phyloP scores from a whole-genome alignment of 2,113 vertebrate genomes.

The Ahaetulla prasina region DNA sequence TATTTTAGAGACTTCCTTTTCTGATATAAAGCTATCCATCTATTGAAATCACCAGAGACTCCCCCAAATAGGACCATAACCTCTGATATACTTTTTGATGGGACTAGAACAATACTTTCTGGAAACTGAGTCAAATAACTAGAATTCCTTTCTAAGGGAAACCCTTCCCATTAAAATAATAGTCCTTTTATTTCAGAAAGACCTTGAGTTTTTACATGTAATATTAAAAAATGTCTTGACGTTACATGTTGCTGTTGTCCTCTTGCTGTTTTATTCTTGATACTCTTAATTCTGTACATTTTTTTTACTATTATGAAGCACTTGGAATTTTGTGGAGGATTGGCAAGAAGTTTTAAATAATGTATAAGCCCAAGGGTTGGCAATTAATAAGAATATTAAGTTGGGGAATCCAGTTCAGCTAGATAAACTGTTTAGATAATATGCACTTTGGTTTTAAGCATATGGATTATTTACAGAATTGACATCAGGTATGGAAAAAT shows the following conservation, averaged over 20 bases:
- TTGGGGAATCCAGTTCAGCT: neutral
- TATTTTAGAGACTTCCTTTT: neutral
- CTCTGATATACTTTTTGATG: neutral
- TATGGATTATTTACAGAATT: neutral
- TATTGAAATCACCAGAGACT: neutral
- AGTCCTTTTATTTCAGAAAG: neutral
- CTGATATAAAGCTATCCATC: too few species aligned
- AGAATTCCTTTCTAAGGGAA: neutral
- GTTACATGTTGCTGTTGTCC: neutral
- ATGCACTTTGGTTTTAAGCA: neutral
- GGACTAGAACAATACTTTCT: neutral
- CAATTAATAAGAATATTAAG: neutral
- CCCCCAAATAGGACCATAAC: neutral
- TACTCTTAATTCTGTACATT: neutral
- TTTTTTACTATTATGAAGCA: neutral
- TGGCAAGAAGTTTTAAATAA: neutral
- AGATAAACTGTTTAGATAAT: neutral
- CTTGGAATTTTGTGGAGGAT: neutral
- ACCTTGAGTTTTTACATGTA: neutral
- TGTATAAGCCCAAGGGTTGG: neutral
- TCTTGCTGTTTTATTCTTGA: neutral
- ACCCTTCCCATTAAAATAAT: neutral
- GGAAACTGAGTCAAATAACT: neutral
- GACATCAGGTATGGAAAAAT: neutral
- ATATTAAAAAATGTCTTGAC: neutral